Percentiles rank a stretch among this genome's conserved stretches.
Evolutionary conservation across 1,140 invertebrate species (phyloP).

Genomic region (Pseudomyrmex dendroicus): DNA sequence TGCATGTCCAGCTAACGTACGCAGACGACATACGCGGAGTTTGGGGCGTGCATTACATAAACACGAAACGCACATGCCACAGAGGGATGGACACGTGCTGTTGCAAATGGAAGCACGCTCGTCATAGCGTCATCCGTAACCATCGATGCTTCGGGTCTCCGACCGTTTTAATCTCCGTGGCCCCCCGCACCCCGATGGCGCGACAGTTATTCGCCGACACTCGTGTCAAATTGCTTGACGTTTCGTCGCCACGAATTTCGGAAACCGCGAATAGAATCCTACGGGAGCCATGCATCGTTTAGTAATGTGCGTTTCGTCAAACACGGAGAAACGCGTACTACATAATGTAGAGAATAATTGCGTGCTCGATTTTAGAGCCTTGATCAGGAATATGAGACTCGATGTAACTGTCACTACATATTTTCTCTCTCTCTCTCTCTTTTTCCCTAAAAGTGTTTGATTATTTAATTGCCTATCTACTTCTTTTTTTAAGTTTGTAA

Average conservation of each 20-base stretch:
- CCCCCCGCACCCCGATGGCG: neutral
- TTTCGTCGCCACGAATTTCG: constrained; percentile 35
- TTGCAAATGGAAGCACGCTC: constrained; percentile 72
- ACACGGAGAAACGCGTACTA: constrained; percentile 26
- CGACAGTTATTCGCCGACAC: constrained; percentile 53
- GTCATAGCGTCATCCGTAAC: constrained; percentile 71
- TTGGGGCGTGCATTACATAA: constrained; percentile 76
- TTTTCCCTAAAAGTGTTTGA: neutral
- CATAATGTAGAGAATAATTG: constrained; percentile 37
- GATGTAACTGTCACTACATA: neutral
- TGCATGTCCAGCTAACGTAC: constrained; percentile 64
- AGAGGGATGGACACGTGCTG: constrained; percentile 63
- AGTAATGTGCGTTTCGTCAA: constrained; percentile 55
- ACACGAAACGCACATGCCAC: constrained; percentile 72
- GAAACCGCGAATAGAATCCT: constrained; percentile 12
- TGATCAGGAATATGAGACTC: neutral
- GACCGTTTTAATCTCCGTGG: constrained; percentile 65
- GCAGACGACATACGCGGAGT: constrained; percentile 70
- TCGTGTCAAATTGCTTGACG: constrained; percentile 60
- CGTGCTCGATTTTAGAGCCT: constrained; percentile 39
- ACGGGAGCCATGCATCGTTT: constrained; percentile 54
- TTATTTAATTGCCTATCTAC: neutral
- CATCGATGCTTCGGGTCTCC: constrained; percentile 63
- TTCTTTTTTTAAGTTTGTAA: neutral
- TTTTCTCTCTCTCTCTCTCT: no score